These are phyloP conservation scores for Tyria jacobaeae DNA, from an alignment of 2,888 invertebrate species.

Conservation along the genomic window DNA sequence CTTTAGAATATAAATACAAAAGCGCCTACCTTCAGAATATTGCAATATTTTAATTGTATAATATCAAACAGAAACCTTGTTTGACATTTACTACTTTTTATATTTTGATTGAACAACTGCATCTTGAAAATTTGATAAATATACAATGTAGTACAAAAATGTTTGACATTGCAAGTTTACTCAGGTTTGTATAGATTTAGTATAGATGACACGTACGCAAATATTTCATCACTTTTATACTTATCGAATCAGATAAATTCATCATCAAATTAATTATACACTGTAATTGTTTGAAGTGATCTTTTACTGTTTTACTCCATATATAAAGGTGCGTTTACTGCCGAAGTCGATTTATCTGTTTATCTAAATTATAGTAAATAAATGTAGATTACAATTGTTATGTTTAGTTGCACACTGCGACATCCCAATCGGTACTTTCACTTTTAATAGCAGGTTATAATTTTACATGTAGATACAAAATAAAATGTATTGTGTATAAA, in stretches of 20 bases:
- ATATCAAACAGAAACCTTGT: slow-evolving; percentile 28
- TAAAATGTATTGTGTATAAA: slow-evolving; percentile 59
- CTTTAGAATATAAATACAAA: slow-evolving; percentile 28
- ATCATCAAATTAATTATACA: slow-evolving; percentile 37
- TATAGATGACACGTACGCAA: slow-evolving; percentile 44
- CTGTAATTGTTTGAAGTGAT: slow-evolving; percentile 41
- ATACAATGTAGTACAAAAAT: slow-evolving; percentile 63
- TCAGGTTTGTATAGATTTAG: slow-evolving; percentile 59
- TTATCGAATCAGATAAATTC: slow-evolving; percentile 41
- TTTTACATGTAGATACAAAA: slow-evolving; percentile 48
- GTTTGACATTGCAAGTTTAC: slow-evolving; percentile 61
- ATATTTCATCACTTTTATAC: slow-evolving; percentile 52
- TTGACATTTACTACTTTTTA: slow-evolving; percentile 40
- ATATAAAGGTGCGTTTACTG: slow-evolving; percentile 18
- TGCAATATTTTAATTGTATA: slow-evolving; percentile 28
- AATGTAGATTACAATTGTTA: slow-evolving; percentile 9
- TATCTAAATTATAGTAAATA: slow-evolving; percentile 19
- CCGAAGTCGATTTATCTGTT: slow-evolving; percentile 25
- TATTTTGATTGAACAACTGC: slow-evolving; percentile 50
- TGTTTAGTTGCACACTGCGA: slow-evolving; percentile 30
- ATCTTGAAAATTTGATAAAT: slow-evolving; percentile 54
- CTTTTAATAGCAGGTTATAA: slow-evolving; percentile 35
- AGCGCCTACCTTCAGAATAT: slow-evolving; percentile 26
- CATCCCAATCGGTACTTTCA: slow-evolving; percentile 22
- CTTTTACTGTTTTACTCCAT: slow-evolving; percentile 20